A percentile compares a stretch with the other conserved stretches of the same genome.
Evolutionary conservation across 2,888 invertebrate genomes (phyloP).

Genomic region (Dicyrtoma fusca): DNA sequence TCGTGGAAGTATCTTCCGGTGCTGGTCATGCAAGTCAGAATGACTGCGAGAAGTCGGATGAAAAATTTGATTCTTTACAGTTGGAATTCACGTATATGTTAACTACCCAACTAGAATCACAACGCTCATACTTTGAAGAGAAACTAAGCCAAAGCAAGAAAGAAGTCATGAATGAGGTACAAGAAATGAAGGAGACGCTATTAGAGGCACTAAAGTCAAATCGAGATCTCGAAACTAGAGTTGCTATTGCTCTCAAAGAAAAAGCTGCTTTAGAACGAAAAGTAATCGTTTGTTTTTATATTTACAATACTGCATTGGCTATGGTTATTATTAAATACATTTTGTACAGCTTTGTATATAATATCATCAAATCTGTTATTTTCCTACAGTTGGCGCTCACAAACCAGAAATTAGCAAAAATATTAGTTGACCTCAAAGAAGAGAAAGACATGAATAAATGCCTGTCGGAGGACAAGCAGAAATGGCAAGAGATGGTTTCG

Average conservation of each 20-base stretch:
- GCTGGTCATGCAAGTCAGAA: constrained; percentile 64
- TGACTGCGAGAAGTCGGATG: constrained; percentile 59
- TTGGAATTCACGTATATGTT: constrained; percentile 95
- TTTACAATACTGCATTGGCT: no score
- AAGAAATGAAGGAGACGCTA: constrained; percentile 28
- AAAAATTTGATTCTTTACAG: constrained; percentile 92
- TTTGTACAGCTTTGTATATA: no score
- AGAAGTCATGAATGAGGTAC: constrained; percentile 48
- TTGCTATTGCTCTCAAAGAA: constrained; percentile 32
- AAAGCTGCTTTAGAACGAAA: constrained; percentile 49
- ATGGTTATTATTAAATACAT: no score
- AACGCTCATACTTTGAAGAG: constrained; percentile 89
- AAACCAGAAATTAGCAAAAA: constrained; percentile 65
- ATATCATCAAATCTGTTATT: no score
- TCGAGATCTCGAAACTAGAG: constrained; percentile 27
- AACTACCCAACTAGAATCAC: constrained; percentile 93
- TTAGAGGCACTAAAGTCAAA: constrained; percentile 20
- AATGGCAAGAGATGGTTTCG: constrained; percentile 70
- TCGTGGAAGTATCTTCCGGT: constrained; percentile 69
- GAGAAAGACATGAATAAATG: constrained; percentile 83
- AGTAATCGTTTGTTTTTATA: constrained; percentile 39
- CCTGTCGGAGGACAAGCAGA: constrained; percentile 73
- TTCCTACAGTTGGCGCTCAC: constrained; percentile 56
- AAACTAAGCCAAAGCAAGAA: constrained; percentile 65
- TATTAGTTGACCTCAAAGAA: constrained; percentile 75